A percentile compares a stretch with the other conserved stretches of the same genome.
Conservation (phyloP, 1,140 invertebrate species). For the Listronotus bonariensis region DNA sequence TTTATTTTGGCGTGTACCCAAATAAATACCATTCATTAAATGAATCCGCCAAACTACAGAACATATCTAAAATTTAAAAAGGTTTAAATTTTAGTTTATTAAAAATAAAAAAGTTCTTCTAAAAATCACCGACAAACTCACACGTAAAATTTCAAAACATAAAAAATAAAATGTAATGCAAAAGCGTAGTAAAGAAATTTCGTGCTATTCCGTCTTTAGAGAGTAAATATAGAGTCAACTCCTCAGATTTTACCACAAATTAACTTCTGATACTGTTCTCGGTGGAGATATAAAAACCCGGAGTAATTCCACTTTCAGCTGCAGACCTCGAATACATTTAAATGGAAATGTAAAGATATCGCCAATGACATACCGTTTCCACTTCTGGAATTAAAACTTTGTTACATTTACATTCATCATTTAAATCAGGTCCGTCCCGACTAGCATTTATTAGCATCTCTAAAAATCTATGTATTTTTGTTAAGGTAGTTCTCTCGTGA, state of each 20-base stretch:
- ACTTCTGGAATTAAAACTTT: conserved; percentile 52
- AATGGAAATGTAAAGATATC: conserved; percentile 54
- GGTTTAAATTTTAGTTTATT: too few relatives aligned
- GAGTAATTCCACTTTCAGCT: conserved; percentile 46
- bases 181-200: conserved; percentile 1
- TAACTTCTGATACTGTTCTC: conserved; percentile 55
- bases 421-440: conserved; percentile 33
- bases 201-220: conserved; percentile 21
- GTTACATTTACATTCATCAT: conserved; percentile 55
- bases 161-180: background rate
- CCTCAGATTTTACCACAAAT: conserved; percentile 51
- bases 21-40: too few relatives aligned
- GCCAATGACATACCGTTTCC: conserved; percentile 47
- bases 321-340: conserved; percentile 52
- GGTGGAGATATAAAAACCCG: conserved; percentile 54
- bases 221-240: conserved; percentile 42
- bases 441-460: too few relatives aligned
- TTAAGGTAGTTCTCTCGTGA: too few relatives aligned
- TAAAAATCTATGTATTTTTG: too few relatives aligned
- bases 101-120: too few relatives aligned
- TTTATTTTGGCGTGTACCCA: too few relatives aligned
- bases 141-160: too few relatives aligned
- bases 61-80: too few relatives aligned
- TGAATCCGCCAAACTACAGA: too few relatives aligned
- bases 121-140: too few relatives aligned